Evolutionary conservation across 2,797 vertebrate species (phyloP).

Genomic region (Botia almorhae): DNA sequence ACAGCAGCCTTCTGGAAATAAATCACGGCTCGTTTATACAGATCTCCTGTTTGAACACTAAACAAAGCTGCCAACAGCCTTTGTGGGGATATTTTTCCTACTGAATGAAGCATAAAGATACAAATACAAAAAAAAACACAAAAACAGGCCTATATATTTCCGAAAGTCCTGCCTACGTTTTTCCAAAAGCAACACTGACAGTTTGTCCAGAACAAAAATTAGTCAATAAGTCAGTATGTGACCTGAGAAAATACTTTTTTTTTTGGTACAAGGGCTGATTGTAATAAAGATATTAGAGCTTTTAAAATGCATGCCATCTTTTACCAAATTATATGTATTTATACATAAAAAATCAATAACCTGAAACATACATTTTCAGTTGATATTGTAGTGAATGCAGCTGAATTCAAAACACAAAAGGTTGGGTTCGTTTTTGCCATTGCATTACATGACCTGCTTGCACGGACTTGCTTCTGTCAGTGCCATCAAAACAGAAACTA

Average conservation of each 20-base stretch:
- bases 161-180: neutral
- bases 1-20: conserved; percentile 28
- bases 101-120: conserved; percentile 10
- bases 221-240: neutral
- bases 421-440: neutral
- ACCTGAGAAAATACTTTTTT: neutral
- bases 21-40: conserved; percentile 53
- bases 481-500: conserved; percentile 12
- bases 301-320: conserved; percentile 1
- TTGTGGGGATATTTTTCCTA: conserved; percentile 5
- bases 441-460: neutral
- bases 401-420: neutral
- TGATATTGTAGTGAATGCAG: neutral
- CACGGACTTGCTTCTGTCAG: conserved; percentile 31
- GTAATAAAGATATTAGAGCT: neutral
- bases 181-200: neutral
- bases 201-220: neutral
- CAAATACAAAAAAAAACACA: conserved; percentile 25
- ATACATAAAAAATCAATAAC: conserved; percentile 1
- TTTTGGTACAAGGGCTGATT: neutral
- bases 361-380: neutral
- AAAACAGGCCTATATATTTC: neutral
- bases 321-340: neutral
- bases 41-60: conserved; percentile 65
- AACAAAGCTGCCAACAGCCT: conserved; percentile 43